A percentile compares a stretch with the other conserved stretches of the same genome.
phyloP scores from a whole-genome alignment of 2,113 vertebrate species.

The Eretmodus cyanostictus region DNA sequence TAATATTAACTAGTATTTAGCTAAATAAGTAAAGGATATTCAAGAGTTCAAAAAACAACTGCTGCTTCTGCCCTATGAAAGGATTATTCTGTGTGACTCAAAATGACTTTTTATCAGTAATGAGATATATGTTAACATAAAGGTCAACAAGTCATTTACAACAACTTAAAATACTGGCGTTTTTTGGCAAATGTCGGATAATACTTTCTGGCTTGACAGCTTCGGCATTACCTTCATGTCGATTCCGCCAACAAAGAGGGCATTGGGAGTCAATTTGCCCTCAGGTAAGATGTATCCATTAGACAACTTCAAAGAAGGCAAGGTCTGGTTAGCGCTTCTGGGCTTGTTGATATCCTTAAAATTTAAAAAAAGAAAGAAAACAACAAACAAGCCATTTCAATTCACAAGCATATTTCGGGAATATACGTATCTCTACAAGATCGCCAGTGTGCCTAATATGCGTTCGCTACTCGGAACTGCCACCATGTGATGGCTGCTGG shows the following conservation, averaged over 20 bases:
- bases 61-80: not conserved
- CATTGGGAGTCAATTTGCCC: slow-evolving; percentile 91
- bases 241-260: slow-evolving; percentile 92
- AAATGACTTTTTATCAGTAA: not conserved
- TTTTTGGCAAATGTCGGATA: not conserved
- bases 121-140: not conserved
- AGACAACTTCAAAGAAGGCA: slow-evolving; percentile 62
- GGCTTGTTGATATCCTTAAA: slow-evolving; percentile 37
- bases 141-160: not conserved
- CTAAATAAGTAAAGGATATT: not conserved
- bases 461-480: not conserved
- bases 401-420: not conserved
- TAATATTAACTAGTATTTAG: not conserved
- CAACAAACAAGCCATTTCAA: not conserved
- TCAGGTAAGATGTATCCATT: slow-evolving; percentile 91
- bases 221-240: slow-evolving; percentile 80
- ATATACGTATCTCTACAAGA: not conserved
- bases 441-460: no score
- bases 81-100: not conserved
- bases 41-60: not conserved
- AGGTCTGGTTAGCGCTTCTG: slow-evolving; percentile 34
- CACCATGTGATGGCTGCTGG: not conserved
- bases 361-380: not conserved
- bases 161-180: not conserved
- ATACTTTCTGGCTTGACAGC: not conserved